Evolutionary conservation across 2,113 vertebrate genomes (phyloP), one percentile per base, ranked within the genome.

Genomic region (Calonectris borealis): DNA sequence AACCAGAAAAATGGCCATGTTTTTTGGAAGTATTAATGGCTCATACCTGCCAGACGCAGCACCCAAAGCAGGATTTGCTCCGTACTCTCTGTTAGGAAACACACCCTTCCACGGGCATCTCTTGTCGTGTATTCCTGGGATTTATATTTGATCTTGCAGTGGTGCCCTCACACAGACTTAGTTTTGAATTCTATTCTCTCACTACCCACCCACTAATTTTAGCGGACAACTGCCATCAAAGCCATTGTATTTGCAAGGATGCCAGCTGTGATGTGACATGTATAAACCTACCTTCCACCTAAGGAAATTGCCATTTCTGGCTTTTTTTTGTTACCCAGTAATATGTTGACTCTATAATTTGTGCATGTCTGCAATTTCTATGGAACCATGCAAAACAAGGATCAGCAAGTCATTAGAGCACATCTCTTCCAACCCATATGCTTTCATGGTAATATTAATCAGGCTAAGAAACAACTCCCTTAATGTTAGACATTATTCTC

Each of bases 381-480:
- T 7, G 16, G 57, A 76, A 65, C 36, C 2, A 7, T 79, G 76
- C 90, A 83, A 84, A 91, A 80, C 52, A 46, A 92, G 90, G 79
- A 78, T 73, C 86, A 87, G 73, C 65, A 34, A 40, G 32, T 38
- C 72, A 62, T 84, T 14, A 73, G 27, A 83, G 52, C 82, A 77
- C 12, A 1, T 77, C 95, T 86, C 89, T 93, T 93, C 94, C 72
- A 57, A 68, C 9, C 73, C 89, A 68, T 70, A 62, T 72, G 90
- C 49, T 83, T 90, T 87, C 91, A 54, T 46, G 68, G 87, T 9
- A 36, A 51, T 16, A 77, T 83, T n/a, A 83, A 88, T 79, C 88
- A 89, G 64, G 58, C 25, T 82, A 76, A 82, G 57, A 88, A 90
- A 72, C 48, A 76, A 76, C 75, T 92, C n/a, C 72, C 51, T 69